Evolutionary conservation across 2,888 invertebrate species (phyloP).

Genomic region (Petrolisthes cinctipes): DNA sequence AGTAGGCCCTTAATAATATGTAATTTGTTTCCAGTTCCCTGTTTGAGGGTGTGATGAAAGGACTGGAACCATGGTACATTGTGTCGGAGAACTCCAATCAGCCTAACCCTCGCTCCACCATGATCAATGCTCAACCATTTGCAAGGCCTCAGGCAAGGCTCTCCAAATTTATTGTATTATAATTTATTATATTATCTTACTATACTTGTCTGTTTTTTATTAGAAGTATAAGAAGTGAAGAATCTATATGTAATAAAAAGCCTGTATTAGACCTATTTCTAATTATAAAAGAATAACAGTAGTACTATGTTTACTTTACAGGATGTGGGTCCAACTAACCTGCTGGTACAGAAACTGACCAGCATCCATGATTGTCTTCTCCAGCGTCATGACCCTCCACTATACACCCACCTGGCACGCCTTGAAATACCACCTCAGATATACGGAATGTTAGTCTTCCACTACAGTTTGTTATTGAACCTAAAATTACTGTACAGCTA

Average conservation of each 20-base stretch:
- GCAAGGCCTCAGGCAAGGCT: slow-evolving; percentile 68
- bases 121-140: slow-evolving; percentile 68
- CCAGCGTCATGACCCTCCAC: slow-evolving; percentile 75
- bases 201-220: background rate
- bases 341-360: slow-evolving; percentile 71
- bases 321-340: slow-evolving; percentile 70
- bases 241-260: background rate
- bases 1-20: slow-evolving; percentile 5
- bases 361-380: slow-evolving; percentile 76
- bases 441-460: slow-evolving; percentile 82
- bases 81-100: slow-evolving; percentile 76
- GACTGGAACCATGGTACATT: slow-evolving; percentile 78
- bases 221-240: background rate
- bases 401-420: slow-evolving; percentile 77
- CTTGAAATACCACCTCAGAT: slow-evolving; percentile 86
- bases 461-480: too few relatives aligned
- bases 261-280: background rate
- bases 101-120: slow-evolving; percentile 69
- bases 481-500: too few relatives aligned
- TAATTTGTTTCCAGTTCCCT: slow-evolving; percentile 73
- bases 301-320: slow-evolving; percentile 7
- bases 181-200: background rate
- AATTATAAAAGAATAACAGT: background rate
- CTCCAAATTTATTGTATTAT: background rate
- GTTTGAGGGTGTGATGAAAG: slow-evolving; percentile 77